A percentile compares a stretch with the other conserved stretches of the same genome.
Conservation (phyloP, 2,888 invertebrate genomes). For the Osedax fenrisi region DNA sequence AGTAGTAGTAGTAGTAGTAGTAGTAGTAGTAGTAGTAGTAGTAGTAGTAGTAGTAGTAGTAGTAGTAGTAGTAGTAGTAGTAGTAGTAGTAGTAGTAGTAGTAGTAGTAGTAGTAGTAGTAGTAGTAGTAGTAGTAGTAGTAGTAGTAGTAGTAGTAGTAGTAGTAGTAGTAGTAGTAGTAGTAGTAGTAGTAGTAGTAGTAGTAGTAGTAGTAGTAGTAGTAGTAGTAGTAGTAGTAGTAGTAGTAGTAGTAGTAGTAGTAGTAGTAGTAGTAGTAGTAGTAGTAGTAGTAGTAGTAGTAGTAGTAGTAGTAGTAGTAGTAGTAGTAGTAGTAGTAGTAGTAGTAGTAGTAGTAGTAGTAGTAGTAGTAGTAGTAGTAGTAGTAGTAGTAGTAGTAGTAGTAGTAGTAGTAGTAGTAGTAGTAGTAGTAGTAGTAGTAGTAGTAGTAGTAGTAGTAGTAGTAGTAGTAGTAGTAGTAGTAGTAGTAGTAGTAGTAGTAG, state of each 20-base stretch:
- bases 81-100: conserved; percentile 23
- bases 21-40: conserved; percentile 31
- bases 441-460: too few species aligned
- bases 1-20: conserved; percentile 17
- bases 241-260: conserved; percentile 21
- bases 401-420: too few species aligned
- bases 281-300: conserved; percentile 24
- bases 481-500: too few species aligned
- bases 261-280: conserved; percentile 14
- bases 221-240: conserved; percentile 31
- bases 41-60: conserved; percentile 24
- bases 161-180: conserved; percentile 15
- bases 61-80: conserved; percentile 14
- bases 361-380: too few species aligned
- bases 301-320: conserved; percentile 9
- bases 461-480: too few species aligned
- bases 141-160: conserved; percentile 22
- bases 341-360: too few species aligned
- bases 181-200: conserved; percentile 23
- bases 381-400: too few species aligned
- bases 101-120: conserved; percentile 19
- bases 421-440: too few species aligned
- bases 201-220: conserved; percentile 21
- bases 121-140: conserved; percentile 31
- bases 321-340: too few species aligned